Percentiles rank a stretch among this genome's conserved stretches.
These are phyloP conservation scores for Bradypodion pumilum DNA, from an alignment of 2,797 vertebrate genomes.

Conservation along the genomic window DNA sequence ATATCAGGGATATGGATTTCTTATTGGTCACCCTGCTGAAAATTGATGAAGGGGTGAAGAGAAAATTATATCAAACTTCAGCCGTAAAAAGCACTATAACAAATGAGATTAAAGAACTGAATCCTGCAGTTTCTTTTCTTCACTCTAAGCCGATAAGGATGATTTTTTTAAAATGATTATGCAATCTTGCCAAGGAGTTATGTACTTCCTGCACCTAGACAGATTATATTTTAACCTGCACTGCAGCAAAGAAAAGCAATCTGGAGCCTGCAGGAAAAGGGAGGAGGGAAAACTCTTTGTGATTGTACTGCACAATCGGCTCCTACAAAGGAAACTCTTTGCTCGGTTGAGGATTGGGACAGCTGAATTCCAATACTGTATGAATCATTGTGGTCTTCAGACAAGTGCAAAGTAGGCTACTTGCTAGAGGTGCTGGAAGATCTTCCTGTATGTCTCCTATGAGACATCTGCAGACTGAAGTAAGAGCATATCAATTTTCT, in stretches of 20 bases:
- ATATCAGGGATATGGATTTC: neutral
- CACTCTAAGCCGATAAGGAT: neutral
- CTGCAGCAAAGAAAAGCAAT: constrained; percentile 13
- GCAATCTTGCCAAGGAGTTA: neutral
- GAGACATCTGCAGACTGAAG: neutral
- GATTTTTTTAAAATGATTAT: neutral
- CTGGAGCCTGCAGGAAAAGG: constrained; percentile 6
- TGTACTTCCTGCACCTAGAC: neutral
- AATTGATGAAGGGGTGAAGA: neutral
- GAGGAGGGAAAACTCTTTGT: neutral
- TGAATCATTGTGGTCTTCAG: neutral
- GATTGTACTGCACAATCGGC: neutral
- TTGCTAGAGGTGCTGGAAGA: neutral
- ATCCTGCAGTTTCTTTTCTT: neutral
- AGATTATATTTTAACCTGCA: constrained; percentile 11
- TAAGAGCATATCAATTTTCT: neutral
- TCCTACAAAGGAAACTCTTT: neutral
- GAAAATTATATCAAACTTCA: neutral
- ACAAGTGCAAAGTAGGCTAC: neutral
- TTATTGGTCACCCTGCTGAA: neutral
- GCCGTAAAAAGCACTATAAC: too few species aligned
- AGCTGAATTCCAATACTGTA: neutral
- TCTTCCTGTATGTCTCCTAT: too few species aligned
- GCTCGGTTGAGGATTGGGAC: neutral
- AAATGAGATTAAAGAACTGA: too few species aligned